phyloP scores from a whole-genome alignment of 1,140 invertebrate species.

The Idris sp. region DNA sequence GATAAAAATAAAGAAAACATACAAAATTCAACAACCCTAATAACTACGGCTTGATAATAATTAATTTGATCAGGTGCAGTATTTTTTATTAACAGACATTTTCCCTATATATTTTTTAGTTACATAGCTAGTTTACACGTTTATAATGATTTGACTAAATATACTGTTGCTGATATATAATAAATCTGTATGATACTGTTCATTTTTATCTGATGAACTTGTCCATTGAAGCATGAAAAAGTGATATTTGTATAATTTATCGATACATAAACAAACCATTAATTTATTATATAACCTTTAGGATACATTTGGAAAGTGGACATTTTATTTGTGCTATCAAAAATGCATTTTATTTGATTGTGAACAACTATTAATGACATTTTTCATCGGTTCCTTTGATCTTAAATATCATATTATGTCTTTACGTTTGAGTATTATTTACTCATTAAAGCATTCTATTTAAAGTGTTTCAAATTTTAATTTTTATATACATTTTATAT shows the following conservation, averaged over 20 bases:
- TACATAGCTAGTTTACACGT: background rate
- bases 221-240: constrained; percentile 15
- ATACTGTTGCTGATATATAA: constrained; percentile 8
- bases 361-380: too few species aligned
- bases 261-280: constrained; percentile 26
- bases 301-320: background rate
- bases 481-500: too few species aligned
- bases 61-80: too few species aligned
- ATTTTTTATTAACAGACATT: too few species aligned
- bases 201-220: constrained; percentile 19
- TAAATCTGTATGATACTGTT: constrained; percentile 13
- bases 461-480: too few species aligned
- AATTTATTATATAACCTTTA: constrained; percentile 21
- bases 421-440: too few species aligned
- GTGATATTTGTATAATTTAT: constrained; percentile 18
- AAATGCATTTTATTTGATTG: constrained; percentile 17
- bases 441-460: too few species aligned
- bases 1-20: too few species aligned
- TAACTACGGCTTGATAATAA: too few species aligned
- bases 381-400: too few species aligned
- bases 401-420: too few species aligned
- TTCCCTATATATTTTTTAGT: background rate
- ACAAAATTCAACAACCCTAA: too few species aligned
- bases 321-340: background rate
- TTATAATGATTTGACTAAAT: constrained; percentile 10